Base-by-base conservation (phyloP, 2,113 vertebrate species). In the Calypte anna region DNA sequence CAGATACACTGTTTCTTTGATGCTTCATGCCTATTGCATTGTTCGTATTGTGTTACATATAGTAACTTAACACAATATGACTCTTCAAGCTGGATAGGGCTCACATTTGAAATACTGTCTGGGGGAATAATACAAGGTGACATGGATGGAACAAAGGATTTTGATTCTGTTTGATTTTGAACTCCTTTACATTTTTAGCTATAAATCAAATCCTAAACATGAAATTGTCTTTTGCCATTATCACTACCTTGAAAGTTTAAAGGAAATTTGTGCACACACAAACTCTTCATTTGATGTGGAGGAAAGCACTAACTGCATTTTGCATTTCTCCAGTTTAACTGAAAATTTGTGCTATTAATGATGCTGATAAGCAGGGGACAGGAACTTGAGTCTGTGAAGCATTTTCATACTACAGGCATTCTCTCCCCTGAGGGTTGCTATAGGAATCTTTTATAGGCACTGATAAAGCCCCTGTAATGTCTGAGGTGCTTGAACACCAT, bases 31-130 rank as follows among this genome's bases (percentile, higher is more conserved):
- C 66, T 78, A 55, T 93, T 87, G 48, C 78, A 40, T 10, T 46
- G 19, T 64, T 88, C 78, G 23, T 79, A 85, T 51, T 90, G 70
- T 85, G 75, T 57, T 88, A 82, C 15, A 66, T 82, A 76, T 9
- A 19, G 58, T 68, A 91, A 74, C 46, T 80, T 81, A 69, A 82
- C 62, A 92, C 48, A 90, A 61, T 81, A 40, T 70, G 59, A 82
- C 63, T 76, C 66, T 80, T 91, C 31, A 84, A 62, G 70, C 55
- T 85, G 58, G 27, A 62, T 95, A 66, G 58, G 62, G 64, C 4
- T 96, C 78, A 85, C 46, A 83, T 93, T 83, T 93, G 25, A 91
- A 94, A 63, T 91, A 94, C 22, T 77, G 85, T 69, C 64, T 73
- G 6, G 10, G 25, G 46, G 16, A 80, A 92, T 85, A 92, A 91